phyloP scores from a whole-genome alignment of 2,888 invertebrate genomes.

The Macrosoma leucophasiata region DNA sequence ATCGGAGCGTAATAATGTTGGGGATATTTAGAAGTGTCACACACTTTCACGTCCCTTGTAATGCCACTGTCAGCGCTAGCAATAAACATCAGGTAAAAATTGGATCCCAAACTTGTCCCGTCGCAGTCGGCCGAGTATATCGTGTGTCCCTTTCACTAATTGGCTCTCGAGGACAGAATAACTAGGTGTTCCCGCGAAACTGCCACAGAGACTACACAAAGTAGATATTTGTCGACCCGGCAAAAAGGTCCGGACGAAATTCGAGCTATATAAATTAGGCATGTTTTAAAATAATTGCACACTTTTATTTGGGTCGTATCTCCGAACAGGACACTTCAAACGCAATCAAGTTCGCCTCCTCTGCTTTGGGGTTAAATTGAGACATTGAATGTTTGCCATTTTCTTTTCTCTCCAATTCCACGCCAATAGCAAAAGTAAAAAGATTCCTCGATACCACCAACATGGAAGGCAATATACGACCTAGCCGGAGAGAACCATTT shows the following conservation, averaged over 20 bases:
- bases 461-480: slow-evolving; percentile 56
- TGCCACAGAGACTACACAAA: slow-evolving; percentile 51
- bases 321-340: slow-evolving; percentile 41
- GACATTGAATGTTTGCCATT: slow-evolving; percentile 67
- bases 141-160: slow-evolving; percentile 60
- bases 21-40: slow-evolving; percentile 47
- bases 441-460: slow-evolving; percentile 57
- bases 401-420: slow-evolving; percentile 63
- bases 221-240: slow-evolving; percentile 47
- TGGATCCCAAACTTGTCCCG: slow-evolving; percentile 53
- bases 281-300: slow-evolving; percentile 49
- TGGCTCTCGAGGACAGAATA: slow-evolving; percentile 44
- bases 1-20: slow-evolving; percentile 40
- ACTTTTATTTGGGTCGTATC: slow-evolving; percentile 46
- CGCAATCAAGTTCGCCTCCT: slow-evolving; percentile 47
- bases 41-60: slow-evolving; percentile 51
- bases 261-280: slow-evolving; percentile 52
- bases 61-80: slow-evolving; percentile 60
- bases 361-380: slow-evolving; percentile 52
- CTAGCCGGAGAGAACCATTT: slow-evolving; percentile 52
- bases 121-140: slow-evolving; percentile 43
- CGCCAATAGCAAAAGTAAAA: slow-evolving; percentile 63
- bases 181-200: slow-evolving; percentile 28
- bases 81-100: slow-evolving; percentile 71
- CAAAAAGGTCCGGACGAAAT: slow-evolving; percentile 45